Percentiles rank a stretch among this genome's conserved stretches.
Evolutionary conservation across 2,888 invertebrate genomes (phyloP).

Genomic region (Cryptops parisi): DNA sequence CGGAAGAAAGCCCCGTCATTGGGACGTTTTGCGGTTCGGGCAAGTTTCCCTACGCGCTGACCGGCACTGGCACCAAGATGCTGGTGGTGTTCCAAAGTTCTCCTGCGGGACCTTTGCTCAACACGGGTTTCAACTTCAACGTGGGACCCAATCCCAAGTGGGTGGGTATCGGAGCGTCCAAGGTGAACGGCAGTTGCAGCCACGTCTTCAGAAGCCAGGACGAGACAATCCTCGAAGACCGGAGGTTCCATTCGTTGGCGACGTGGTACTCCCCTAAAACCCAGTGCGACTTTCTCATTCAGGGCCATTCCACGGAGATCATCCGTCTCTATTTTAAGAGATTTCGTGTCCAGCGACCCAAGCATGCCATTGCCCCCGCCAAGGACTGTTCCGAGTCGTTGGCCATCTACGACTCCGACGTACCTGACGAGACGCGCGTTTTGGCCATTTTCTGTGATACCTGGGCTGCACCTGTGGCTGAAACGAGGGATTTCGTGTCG

Average conservation of each 20-base stretch:
- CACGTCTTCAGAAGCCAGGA: constrained; percentile 15
- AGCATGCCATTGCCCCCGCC: constrained; percentile 68
- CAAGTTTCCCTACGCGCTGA: constrained; percentile 84
- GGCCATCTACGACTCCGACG: constrained; percentile 72
- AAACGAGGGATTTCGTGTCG: constrained; percentile 82
- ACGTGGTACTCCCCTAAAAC: constrained; percentile 92
- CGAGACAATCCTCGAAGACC: constrained; percentile 14
- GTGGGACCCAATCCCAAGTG: constrained; percentile 42
- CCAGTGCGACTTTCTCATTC: constrained; percentile 80
- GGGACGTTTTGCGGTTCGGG: constrained; percentile 57
- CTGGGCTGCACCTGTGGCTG: constrained; percentile 71
- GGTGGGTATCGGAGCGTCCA: constrained; percentile 42
- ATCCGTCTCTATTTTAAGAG: constrained; percentile 81
- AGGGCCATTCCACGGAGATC: constrained; percentile 70
- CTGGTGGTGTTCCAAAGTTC: constrained; percentile 26
- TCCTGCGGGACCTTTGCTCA: constrained; percentile 49
- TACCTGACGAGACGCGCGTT: constrained; percentile 75
- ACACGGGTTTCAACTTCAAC: constrained; percentile 88
- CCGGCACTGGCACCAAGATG: constrained; percentile 54
- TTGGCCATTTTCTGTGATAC: constrained; percentile 91
- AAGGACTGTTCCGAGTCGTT: constrained; percentile 82
- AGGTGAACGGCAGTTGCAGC: constrained; percentile 14
- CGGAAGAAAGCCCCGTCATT: constrained; percentile 70
- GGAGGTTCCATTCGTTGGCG: constrained; percentile 66
- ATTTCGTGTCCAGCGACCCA: constrained; percentile 74